These are phyloP conservation scores for Aspidiotus destructor DNA, from an alignment of 2,888 invertebrate genomes.

Conservation along the genomic window DNA sequence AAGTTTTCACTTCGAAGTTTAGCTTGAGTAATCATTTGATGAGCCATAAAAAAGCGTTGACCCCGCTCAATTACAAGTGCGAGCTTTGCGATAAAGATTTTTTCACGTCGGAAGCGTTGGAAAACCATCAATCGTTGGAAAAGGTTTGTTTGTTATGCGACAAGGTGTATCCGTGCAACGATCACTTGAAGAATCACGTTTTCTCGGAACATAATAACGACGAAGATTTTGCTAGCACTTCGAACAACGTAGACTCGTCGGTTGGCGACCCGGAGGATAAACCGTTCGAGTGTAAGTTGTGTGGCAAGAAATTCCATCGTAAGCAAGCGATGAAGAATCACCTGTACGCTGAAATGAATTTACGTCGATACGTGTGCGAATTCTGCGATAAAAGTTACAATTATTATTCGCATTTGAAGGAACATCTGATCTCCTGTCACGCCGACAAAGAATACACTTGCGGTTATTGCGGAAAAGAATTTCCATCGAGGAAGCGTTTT, in stretches of 20 bases:
- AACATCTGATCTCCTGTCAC: constrained; percentile 18
- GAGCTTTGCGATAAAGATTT: constrained; percentile 19
- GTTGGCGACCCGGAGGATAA: neutral
- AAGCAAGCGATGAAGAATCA: constrained; percentile 30
- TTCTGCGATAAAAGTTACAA: constrained; percentile 29
- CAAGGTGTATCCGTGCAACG: constrained; percentile 21
- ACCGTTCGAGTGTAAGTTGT: constrained; percentile 18
- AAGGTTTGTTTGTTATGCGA: constrained; percentile 13
- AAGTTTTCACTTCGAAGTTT: constrained; percentile 17
- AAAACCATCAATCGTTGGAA: constrained; percentile 7
- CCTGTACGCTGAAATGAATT: constrained; percentile 25
- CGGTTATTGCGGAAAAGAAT: constrained; percentile 26
- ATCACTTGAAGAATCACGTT: constrained; percentile 20
- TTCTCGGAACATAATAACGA: constrained; percentile 18
- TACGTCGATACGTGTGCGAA: constrained; percentile 26
- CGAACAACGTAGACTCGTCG: neutral
- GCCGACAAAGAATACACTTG: constrained; percentile 23
- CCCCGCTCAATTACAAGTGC: neutral
- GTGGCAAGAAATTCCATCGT: constrained; percentile 18
- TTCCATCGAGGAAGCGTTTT: constrained; percentile 23
- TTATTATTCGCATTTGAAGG: constrained; percentile 28
- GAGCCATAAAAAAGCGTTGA: constrained; percentile 9
- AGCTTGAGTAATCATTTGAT: constrained; percentile 23
- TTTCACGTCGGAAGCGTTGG: constrained; percentile 1
- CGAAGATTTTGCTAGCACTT: neutral